These are phyloP conservation scores for Lates calcarifer DNA, from an alignment of 2,113 vertebrate species.

Conservation along the genomic window DNA sequence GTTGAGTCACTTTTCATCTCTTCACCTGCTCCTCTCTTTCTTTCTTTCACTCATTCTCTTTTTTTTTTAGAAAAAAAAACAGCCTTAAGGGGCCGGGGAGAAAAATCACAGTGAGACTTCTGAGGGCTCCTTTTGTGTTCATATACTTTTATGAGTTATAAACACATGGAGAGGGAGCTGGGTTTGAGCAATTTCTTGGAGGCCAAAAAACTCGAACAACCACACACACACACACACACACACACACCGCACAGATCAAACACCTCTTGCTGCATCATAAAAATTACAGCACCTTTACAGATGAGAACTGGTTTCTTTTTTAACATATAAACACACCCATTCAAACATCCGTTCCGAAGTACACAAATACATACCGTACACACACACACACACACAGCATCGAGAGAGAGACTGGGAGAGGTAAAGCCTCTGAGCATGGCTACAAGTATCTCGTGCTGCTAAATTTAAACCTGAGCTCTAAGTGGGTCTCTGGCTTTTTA, in stretches of 20 bases:
- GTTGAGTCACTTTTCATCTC: slow-evolving; percentile 77
- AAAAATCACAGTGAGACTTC: slow-evolving; percentile 39
- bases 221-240: slow-evolving; percentile 16
- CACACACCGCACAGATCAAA: slow-evolving; percentile 47
- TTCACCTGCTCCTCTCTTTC: slow-evolving; percentile 49
- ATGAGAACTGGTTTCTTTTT: slow-evolving; percentile 23
- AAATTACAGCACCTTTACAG: slow-evolving; percentile 45
- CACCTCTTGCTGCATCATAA: slow-evolving; percentile 52
- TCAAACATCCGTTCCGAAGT: slow-evolving; percentile 57
- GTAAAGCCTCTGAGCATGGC: slow-evolving; percentile 4
- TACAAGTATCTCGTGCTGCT: slow-evolving; percentile 47
- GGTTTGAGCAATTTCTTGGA: slow-evolving; percentile 22
- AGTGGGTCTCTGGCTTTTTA: slow-evolving; percentile 62
- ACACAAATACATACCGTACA: slow-evolving; percentile 24
- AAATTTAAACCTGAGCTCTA: slow-evolving; percentile 64
- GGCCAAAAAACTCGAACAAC: too few species aligned
- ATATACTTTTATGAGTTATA: slow-evolving; percentile 61
- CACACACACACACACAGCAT: slow-evolving; percentile 5
- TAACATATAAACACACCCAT: slow-evolving; percentile 52
- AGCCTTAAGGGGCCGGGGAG: slow-evolving; percentile 53
- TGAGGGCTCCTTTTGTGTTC: slow-evolving; percentile 61
- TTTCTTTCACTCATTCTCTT: slow-evolving; percentile 31
- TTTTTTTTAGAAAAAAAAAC: slow-evolving; percentile 58
- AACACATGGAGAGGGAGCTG: slow-evolving; percentile 51
- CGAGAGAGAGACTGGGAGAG: neutral